Evolutionary conservation across 2,888 invertebrate genomes (phyloP), one percentile per base, ranked within the genome.

Genomic region (Pammene aurita): DNA sequence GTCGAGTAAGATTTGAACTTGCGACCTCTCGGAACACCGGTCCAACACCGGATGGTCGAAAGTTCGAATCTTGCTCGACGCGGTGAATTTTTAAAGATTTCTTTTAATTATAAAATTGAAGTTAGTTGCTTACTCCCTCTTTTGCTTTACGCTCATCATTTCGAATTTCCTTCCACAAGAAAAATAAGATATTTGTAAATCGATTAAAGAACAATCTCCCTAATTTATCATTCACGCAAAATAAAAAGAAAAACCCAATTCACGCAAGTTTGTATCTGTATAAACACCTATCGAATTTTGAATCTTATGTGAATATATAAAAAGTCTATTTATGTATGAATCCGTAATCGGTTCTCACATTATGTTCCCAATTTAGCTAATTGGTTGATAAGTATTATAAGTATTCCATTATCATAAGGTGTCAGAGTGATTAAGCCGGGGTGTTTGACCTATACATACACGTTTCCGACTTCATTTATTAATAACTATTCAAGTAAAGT

Each of bases 291-390:
- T 42, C 4, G 10, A 42, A 42, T 11, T 57, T 55, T 35, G 2
- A 35, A n/a, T 18, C 18, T 57, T 57, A 57, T 42, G 26, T 18
- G 2, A 13, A 18, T n/a, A 7, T 4, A 11, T 4, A 0, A 26
- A 56, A 56, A 16, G 14, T 56, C 0, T 38, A 10, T 16, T 16
- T 56, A 16, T 41, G 5, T 16, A 14, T 41, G 4, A 16, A 5
- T 34, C n/a, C 34, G 5, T n/a, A 26, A 34, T 14, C 18, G 2
- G 18, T 7, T 42, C 5, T 57, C 11, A 41, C 38, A 11, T 44
- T 44, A 44, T 58, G n/a, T 26, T 58, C 11, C 57, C 9, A 34
- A 26, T 58, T 58, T 58, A 58, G 14, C n/a, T 58, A 58, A 58
- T 58, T 46, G 44, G 13, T 58, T 44, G 58, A 58, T 58, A 58